Percentiles rank a stretch among this genome's conserved stretches.
These are phyloP conservation scores for Pipa parva DNA, from an alignment of 2,113 vertebrate species.

Conservation along the genomic window DNA sequence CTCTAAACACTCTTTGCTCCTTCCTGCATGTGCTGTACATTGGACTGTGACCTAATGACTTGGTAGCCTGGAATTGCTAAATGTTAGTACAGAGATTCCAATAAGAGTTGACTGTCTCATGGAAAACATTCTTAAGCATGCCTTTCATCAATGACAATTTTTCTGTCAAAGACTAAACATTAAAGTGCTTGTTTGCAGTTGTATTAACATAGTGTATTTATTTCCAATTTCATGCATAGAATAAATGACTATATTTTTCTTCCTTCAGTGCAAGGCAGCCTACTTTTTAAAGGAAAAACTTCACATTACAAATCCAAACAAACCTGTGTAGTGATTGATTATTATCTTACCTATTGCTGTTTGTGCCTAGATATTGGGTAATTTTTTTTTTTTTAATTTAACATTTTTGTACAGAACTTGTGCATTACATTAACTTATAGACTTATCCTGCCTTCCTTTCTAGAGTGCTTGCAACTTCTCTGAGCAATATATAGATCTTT, in stretches of 20 bases:
- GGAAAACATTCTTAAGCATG: too few relatives aligned
- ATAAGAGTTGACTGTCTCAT: too few relatives aligned
- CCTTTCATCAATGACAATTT: too few relatives aligned
- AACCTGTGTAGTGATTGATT: background rate
- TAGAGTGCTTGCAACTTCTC: constrained; percentile 21
- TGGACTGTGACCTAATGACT: background rate
- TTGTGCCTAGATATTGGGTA: background rate
- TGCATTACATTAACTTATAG: background rate
- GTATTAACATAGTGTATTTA: background rate
- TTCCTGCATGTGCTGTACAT: background rate
- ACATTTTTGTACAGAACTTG: constrained; percentile 12
- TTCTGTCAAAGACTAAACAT: too few relatives aligned
- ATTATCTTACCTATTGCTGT: constrained; percentile 7
- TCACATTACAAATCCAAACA: constrained; percentile 2
- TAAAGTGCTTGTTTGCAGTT: constrained; percentile 5
- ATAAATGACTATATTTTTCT: background rate
- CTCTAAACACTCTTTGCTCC: constrained; percentile 6
- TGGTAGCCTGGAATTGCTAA: constrained; percentile 15
- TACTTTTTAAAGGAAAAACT: constrained; percentile 15
- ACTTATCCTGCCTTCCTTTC: constrained; percentile 3
- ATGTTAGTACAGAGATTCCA: constrained; percentile 26
- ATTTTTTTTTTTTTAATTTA: background rate
- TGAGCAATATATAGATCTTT: constrained; percentile 11
- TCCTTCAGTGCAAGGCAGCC: constrained; percentile 15
- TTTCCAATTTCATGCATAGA: background rate